phyloP scores from a whole-genome alignment of 2,888 invertebrate species.

The Plebejus anna region DNA sequence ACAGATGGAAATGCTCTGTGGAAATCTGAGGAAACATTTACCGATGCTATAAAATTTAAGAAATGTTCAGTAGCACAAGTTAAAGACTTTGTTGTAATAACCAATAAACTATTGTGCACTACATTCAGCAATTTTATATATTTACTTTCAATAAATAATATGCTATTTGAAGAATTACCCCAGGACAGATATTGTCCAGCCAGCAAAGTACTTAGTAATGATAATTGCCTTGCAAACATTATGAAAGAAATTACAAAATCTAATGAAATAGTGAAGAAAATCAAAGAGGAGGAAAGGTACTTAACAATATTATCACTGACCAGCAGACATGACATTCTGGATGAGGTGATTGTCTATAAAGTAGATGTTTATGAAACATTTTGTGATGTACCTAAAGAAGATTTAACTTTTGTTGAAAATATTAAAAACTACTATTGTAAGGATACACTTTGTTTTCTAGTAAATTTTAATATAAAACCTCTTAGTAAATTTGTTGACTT shows the following conservation, averaged over 20 bases:
- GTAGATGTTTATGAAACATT: conserved; percentile 55
- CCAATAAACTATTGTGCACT: conserved; percentile 56
- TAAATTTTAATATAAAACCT: conserved; percentile 46
- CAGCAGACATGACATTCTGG: conserved; percentile 58
- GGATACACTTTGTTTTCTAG: conserved; percentile 48
- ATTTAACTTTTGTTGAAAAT: conserved; percentile 49
- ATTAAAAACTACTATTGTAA: conserved; percentile 51
- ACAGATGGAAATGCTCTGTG: conserved; percentile 62
- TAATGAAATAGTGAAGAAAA: conserved; percentile 46
- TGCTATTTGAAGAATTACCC: conserved; percentile 41
- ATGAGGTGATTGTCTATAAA: conserved; percentile 47
- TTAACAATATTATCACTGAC: conserved; percentile 59
- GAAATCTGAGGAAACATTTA: conserved; percentile 52
- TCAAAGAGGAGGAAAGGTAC: conserved; percentile 53
- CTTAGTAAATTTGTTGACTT: conserved; percentile 48
- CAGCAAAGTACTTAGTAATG: conserved; percentile 51
- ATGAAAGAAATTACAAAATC: conserved; percentile 52
- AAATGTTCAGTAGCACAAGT: conserved; percentile 54
- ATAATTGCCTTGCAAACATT: conserved; percentile 53
- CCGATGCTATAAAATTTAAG: conserved; percentile 46
- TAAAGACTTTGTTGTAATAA: conserved; percentile 54
- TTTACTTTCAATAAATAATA: conserved; percentile 49
- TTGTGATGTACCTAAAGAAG: conserved; percentile 50
- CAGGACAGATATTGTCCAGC: conserved; percentile 49
- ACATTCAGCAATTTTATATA: conserved; percentile 59